phyloP scores from a whole-genome alignment of 2,888 invertebrate genomes.

The Ernsta delagoae region DNA sequence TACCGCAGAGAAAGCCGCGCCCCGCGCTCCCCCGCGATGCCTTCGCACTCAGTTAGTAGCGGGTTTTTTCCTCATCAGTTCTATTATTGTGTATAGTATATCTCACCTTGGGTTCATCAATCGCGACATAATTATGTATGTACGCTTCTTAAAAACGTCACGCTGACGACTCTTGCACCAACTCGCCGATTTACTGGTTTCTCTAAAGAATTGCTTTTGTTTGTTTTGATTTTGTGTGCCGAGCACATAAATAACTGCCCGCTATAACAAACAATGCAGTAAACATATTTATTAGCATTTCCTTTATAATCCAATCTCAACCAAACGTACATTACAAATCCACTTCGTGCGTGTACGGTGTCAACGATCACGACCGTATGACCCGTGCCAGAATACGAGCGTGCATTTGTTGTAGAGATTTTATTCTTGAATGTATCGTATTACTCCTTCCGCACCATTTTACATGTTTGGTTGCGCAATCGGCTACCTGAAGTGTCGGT shows the following conservation, averaged over 20 bases:
- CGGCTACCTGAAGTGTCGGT: conserved; percentile 48
- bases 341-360: conserved; percentile 5
- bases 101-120: conserved; percentile 76
- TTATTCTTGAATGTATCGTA: conserved; percentile 31
- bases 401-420: conserved; percentile 13
- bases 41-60: conserved; percentile 68
- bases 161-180: conserved; percentile 19
- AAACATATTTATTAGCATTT: background rate
- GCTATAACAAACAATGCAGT: background rate
- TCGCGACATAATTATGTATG: conserved; percentile 54
- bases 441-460: conserved; percentile 25
- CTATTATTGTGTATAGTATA: conserved; percentile 74
- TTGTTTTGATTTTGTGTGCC: conserved; percentile 7
- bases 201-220: background rate
- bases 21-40: conserved; percentile 61
- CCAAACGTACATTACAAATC: no score
- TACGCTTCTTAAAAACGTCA: conserved; percentile 55
- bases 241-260: background rate
- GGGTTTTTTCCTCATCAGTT: conserved; percentile 84
- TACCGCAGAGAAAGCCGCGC: conserved; percentile 78
- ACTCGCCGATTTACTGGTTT: background rate
- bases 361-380: conserved; percentile 24
- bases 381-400: conserved; percentile 4
- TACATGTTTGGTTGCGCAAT: conserved; percentile 42
- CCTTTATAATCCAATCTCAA: background rate